Conservation (phyloP, 2,113 vertebrate species). For the Typhlomys cinereus region DNA sequence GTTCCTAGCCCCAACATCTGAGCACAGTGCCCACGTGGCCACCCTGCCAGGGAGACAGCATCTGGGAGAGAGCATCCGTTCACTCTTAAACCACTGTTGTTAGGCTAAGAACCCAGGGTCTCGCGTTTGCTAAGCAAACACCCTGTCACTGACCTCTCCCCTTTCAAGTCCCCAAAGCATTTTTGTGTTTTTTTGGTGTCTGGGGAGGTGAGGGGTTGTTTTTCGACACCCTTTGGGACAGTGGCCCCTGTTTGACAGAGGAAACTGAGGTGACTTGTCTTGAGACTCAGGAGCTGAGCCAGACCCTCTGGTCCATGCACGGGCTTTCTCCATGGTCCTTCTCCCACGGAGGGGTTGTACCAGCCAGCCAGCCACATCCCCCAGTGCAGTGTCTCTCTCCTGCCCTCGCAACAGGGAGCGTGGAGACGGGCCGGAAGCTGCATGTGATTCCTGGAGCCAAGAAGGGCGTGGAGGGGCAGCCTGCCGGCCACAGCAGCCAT, state of each 20-base stretch:
- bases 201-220: too few species aligned
- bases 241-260: background rate
- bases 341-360: background rate
- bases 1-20: background rate
- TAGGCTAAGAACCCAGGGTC: background rate
- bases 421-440: constrained; percentile 92
- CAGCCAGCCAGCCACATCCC: background rate
- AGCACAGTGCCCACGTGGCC: background rate
- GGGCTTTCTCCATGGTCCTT: too few species aligned
- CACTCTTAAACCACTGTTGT: background rate
- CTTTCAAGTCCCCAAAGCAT: background rate
- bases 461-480: constrained; percentile 88
- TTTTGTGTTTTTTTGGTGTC: background rate
- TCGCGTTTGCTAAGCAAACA: background rate
- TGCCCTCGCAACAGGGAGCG: constrained; percentile 87
- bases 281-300: background rate
- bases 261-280: background rate
- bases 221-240: too few species aligned
- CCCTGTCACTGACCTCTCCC: too few species aligned
- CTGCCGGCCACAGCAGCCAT: constrained; percentile 90
- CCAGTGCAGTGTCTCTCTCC: background rate
- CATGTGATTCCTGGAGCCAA: constrained; percentile 89
- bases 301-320: background rate
- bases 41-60: rapidly evolving
- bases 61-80: background rate